Percentiles rank a stretch among this genome's conserved stretches.
Evolutionary conservation across 2,888 invertebrate species (phyloP).

Genomic region (Pardosa pseudoannulata): DNA sequence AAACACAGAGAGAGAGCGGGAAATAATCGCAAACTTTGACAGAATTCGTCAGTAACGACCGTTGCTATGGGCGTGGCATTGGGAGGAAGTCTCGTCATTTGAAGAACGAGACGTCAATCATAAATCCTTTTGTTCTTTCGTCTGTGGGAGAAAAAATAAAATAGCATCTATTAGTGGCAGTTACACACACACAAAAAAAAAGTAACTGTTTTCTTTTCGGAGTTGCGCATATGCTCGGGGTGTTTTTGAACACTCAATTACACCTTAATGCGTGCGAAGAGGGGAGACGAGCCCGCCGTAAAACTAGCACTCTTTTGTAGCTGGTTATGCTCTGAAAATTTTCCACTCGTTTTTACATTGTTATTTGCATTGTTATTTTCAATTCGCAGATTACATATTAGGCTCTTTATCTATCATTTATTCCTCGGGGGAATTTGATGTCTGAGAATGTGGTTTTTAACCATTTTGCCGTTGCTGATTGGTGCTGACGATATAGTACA

Average conservation of each 20-base stretch:
- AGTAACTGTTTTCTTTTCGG: not conserved
- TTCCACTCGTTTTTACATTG: not conserved
- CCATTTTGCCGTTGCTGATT: too few relatives aligned
- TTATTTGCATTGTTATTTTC: not conserved
- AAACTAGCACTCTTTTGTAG: not conserved
- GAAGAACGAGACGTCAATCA: not conserved
- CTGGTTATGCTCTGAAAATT: conserved; percentile 3
- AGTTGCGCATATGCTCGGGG: not conserved
- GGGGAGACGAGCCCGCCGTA: not conserved
- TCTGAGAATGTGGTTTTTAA: too few relatives aligned
- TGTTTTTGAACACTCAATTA: not conserved
- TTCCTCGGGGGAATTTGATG: too few relatives aligned
- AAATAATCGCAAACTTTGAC: not conserved
- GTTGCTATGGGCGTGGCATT: not conserved
- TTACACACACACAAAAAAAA: too few relatives aligned
- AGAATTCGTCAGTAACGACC: not conserved
- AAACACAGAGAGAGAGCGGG: not conserved
- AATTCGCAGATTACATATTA: not conserved
- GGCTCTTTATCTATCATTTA: too few relatives aligned
- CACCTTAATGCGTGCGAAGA: conserved; percentile 1
- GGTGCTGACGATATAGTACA: too few relatives aligned
- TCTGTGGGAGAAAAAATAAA: not conserved
- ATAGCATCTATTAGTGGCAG: not conserved
- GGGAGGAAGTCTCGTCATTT: not conserved
- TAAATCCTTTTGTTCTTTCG: not conserved